Evolutionary conservation across 2,113 vertebrate genomes (phyloP).

Genomic region (Isurus oxyrinchus): DNA sequence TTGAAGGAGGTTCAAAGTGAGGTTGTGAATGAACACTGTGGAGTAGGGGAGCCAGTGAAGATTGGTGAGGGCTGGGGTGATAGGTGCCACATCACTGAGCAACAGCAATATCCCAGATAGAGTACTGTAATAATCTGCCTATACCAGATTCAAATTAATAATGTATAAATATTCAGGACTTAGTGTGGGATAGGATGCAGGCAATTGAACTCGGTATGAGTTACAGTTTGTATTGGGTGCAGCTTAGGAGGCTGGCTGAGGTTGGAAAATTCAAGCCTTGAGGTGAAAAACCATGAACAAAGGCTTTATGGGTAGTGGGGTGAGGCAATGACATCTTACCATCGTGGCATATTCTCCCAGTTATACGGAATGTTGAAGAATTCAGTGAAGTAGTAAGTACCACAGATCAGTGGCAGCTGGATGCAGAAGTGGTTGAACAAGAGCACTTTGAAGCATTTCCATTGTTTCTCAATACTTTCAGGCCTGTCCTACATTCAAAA

Average conservation of each 20-base stretch:
- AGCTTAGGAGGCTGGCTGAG: background rate
- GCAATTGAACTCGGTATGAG: background rate
- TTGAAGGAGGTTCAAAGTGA: background rate
- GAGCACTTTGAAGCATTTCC: conserved; percentile 86
- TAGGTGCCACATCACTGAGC: background rate
- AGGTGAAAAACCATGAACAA: background rate
- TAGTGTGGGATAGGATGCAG: background rate
- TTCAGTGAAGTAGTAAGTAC: conserved; percentile 89
- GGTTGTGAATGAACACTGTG: background rate
- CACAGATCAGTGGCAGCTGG: conserved; percentile 87
- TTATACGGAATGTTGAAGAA: conserved; percentile 85
- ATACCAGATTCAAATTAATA: background rate
- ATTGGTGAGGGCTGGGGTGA: background rate
- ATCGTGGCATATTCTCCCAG: conserved; percentile 92
- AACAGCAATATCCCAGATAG: background rate
- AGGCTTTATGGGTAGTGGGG: background rate
- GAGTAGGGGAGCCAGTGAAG: background rate
- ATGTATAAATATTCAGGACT: background rate
- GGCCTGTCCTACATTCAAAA: conserved; percentile 70
- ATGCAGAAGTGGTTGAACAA: conserved; percentile 91
- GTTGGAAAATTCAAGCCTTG: background rate
- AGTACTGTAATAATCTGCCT: background rate
- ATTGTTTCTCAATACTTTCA: conserved; percentile 86
- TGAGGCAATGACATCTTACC: conserved; percentile 55
- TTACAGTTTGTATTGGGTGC: background rate